phyloP scores from a whole-genome alignment of 2,113 vertebrate genomes.

The Elephas maximus region DNA sequence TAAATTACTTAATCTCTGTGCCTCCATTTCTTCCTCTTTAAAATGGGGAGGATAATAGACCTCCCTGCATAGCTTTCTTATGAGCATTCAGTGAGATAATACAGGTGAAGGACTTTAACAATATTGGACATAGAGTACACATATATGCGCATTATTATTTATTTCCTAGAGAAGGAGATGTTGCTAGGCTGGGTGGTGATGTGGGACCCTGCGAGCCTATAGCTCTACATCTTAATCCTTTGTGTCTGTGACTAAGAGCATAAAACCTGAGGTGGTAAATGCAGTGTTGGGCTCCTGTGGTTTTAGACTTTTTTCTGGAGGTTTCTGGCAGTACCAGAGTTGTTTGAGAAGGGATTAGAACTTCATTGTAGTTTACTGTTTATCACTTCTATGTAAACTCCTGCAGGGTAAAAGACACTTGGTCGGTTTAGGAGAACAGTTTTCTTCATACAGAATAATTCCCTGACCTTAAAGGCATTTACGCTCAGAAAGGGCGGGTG shows the following conservation, averaged over 20 bases:
- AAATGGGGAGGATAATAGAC: background rate
- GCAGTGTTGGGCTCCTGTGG: background rate
- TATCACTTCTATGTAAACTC: conserved; percentile 35
- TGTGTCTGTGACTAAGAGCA: conserved; percentile 1
- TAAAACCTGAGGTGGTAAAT: conserved; percentile 68
- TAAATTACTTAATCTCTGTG: background rate
- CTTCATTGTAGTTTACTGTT: background rate
- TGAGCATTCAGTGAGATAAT: background rate
- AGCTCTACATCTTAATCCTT: conserved; percentile 41
- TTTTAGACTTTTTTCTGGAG: conserved; percentile 6
- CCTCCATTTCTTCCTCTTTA: background rate
- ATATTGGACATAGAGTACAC: background rate
- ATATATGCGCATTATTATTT: background rate
- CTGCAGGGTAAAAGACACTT: background rate
- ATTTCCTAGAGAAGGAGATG: background rate
- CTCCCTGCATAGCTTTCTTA: background rate
- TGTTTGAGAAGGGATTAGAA: conserved; percentile 22
- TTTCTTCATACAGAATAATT: conserved; percentile 2
- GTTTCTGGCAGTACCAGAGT: background rate
- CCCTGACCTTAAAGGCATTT: conserved; percentile 39
- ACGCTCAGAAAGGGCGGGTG: background rate
- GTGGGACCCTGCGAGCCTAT: background rate
- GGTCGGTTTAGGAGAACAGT: conserved; percentile 11
- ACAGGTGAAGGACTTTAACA: background rate
- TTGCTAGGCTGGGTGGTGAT: background rate